Evolutionary conservation across 2,113 vertebrate genomes (phyloP).

Genomic region (Paramormyrops kingsleyae): DNA sequence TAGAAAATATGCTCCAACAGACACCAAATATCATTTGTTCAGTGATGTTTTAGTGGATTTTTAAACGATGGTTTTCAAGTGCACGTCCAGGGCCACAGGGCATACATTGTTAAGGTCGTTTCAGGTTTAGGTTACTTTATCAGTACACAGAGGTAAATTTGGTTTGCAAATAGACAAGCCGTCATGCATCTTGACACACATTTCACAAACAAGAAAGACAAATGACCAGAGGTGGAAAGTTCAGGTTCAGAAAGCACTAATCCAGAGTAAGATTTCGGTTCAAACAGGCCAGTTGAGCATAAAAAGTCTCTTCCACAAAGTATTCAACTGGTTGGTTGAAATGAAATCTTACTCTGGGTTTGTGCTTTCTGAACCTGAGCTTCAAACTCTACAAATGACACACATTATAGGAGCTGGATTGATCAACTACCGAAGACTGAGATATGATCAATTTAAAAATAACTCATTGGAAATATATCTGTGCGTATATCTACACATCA

Average conservation of each 20-base stretch:
- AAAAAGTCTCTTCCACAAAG: neutral
- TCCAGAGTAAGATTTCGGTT: neutral
- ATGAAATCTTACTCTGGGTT: neutral
- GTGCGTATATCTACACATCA: neutral
- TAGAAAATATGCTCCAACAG: neutral
- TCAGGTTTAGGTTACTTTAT: neutral
- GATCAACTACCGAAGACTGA: neutral
- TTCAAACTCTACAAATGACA: neutral
- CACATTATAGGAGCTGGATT: neutral
- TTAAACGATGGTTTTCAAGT: neutral
- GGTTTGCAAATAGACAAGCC: neutral
- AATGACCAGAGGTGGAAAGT: neutral
- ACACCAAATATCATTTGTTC: neutral
- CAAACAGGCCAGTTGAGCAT: neutral
- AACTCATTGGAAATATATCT: neutral
- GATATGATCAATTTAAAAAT: neutral
- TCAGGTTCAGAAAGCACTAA: neutral
- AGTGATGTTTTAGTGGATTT: neutral
- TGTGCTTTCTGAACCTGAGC: neutral
- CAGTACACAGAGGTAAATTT: neutral
- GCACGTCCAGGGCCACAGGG: neutral
- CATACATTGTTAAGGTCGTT: neutral
- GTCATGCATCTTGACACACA: neutral
- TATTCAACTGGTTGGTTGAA: neutral
- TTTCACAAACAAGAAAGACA: neutral